Base-by-base conservation (phyloP, 2,888 invertebrate genomes). In the Leptinotarsa tumamoca region DNA sequence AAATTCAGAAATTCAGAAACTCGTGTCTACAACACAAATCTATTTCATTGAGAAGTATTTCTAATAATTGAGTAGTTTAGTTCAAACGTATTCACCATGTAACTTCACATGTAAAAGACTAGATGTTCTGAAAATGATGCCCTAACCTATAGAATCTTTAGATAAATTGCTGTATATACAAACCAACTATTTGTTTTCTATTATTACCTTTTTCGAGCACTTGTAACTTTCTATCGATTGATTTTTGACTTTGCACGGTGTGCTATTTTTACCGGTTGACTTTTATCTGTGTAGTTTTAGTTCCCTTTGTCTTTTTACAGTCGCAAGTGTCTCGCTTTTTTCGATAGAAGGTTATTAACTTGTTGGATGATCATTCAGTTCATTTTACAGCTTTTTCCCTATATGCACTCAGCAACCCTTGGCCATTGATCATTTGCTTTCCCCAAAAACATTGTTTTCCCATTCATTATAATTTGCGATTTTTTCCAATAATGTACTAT, bases 201-300 rank as follows among this genome's bases (percentile, higher is more conserved):
- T 80, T 81, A 80, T 80, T 81, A 79, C 79, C 78, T 80, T 80
- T 82, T 82, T 81, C 71, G 84, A 84, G 85, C 85, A 85, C 85
- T 83, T 85, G 83, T 86, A 86, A 86, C 86, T 86, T 86, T 86
- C 86, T 86, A 86, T 86, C 86, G 86, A 85, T 82, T 77, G 73
- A 69, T 74, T 79, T 76, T 82, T 81, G 67, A 70, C 70, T 70
- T 72, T 84, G 83, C 84, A 84, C 84, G 83, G 82, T 84, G 83
- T 82, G 80, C 81, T 81, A 77, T 76, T 70, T 67, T 75, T 68
- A 73, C 79, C 68, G 52, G 52, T 73, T 63, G 67, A 72, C 18
- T 72, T 54, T 67, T 33, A 72, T 63, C 72, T 67, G 66, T 83
- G 85, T 85, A 84, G 85, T 81, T 66, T 77, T 84, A 82, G 83